phyloP scores from a whole-genome alignment of 2,113 vertebrate genomes.

The Micronisus gabar region DNA sequence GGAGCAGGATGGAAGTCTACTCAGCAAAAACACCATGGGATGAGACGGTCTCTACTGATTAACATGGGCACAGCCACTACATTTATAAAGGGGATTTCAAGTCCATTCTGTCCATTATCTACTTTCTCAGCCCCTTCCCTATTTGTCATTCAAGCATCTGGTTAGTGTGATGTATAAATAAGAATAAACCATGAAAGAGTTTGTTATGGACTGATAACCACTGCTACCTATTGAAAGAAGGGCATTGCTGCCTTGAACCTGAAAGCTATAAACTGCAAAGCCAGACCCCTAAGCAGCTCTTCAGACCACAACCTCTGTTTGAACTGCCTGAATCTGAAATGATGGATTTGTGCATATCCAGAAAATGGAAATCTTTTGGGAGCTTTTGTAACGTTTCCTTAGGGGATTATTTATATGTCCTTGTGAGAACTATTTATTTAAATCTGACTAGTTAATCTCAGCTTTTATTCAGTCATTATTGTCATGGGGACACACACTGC shows the following conservation, averaged over 20 bases:
- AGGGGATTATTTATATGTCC: neutral
- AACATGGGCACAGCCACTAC: too few relatives aligned
- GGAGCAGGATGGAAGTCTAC: neutral
- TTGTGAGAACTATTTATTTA: neutral
- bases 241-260: neutral
- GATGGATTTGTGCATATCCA: neutral
- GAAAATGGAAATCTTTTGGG: neutral
- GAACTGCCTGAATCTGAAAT: neutral
- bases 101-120: neutral
- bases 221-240: accelerated
- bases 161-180: neutral
- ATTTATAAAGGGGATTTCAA: neutral
- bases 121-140: neutral
- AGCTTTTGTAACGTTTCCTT: neutral
- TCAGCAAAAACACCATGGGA: neutral
- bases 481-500: neutral
- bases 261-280: neutral
- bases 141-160: neutral
- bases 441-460: neutral
- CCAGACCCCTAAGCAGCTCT: neutral
- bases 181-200: neutral
- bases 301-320: neutral
- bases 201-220: neutral
- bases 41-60: neutral
- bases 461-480: neutral